Evolutionary conservation across 2,888 invertebrate genomes (phyloP).

Genomic region (Chironomus tentans): DNA sequence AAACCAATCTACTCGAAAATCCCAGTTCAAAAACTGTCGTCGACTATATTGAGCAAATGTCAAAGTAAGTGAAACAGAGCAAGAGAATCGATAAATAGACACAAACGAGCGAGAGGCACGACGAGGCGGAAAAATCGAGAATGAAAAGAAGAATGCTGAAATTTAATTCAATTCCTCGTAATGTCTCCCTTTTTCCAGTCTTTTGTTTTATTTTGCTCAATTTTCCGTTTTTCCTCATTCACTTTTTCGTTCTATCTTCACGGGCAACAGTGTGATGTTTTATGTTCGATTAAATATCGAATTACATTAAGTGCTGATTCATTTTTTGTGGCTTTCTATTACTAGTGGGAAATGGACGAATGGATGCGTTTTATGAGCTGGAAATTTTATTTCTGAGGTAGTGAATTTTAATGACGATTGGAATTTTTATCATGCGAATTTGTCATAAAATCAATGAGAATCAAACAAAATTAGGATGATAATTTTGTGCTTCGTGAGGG

Average conservation of each 20-base stretch:
- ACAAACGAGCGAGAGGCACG: background rate
- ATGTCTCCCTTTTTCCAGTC: background rate
- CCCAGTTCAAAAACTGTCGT: background rate
- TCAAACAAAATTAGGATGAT: background rate
- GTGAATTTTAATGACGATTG: no score
- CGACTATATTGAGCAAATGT: background rate
- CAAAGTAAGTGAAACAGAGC: background rate
- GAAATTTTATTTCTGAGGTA: no score
- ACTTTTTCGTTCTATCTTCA: background rate
- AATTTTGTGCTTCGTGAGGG: no score
- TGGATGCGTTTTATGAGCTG: no score
- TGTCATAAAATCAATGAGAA: background rate
- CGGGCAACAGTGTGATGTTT: background rate
- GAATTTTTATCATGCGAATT: no score
- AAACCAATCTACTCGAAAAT: background rate
- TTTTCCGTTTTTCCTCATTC: background rate
- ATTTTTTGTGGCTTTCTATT: background rate
- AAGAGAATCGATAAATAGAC: background rate
- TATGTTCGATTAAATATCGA: slow-evolving; percentile 9
- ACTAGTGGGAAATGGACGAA: background rate
- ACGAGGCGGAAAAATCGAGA: background rate
- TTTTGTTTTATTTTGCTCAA: background rate
- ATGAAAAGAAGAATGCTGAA: background rate
- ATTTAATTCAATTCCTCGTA: background rate
- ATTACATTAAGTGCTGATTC: slow-evolving; percentile 4